A percentile compares a stretch with the other conserved stretches of the same genome.
Conservation (phyloP, 2,797 vertebrate genomes). For the Oophaga sylvatica region DNA sequence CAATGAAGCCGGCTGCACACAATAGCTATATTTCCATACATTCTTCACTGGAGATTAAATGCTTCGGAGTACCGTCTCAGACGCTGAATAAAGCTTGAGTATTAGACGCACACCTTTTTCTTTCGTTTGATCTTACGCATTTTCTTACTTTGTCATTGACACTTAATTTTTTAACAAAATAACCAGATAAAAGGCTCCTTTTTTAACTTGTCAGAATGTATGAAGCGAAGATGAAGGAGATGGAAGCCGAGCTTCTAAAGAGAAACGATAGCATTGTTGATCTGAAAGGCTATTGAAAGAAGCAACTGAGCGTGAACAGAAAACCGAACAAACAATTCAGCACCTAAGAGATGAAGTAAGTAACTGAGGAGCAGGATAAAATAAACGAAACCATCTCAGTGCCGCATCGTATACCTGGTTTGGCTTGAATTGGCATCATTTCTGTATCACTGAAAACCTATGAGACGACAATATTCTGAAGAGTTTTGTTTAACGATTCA, state of each 20-base stretch:
- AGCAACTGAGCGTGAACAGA: slow-evolving; percentile 77
- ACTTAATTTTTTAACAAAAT: slow-evolving; percentile 28
- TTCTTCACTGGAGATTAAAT: neutral
- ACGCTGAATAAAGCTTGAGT: neutral
- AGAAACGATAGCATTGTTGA: slow-evolving; percentile 80
- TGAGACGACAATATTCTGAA: neutral
- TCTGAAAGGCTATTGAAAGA: slow-evolving; percentile 80
- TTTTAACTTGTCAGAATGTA: slow-evolving; percentile 79
- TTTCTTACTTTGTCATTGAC: neutral
- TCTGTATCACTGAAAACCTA: neutral
- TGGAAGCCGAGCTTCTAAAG: slow-evolving; percentile 83
- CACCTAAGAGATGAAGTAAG: slow-evolving; percentile 84
- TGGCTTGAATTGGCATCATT: neutral
- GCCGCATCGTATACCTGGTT: neutral
- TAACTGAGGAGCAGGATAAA: slow-evolving; percentile 36
- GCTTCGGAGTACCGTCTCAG: neutral
- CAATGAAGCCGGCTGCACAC: neutral
- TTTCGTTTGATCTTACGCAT: neutral
- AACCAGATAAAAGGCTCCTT: slow-evolving; percentile 28
- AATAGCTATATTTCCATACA: slow-evolving; percentile 7
- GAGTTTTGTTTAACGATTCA: neutral
- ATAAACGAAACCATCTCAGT: neutral
- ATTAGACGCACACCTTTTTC: neutral
- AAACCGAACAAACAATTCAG: slow-evolving; percentile 69
- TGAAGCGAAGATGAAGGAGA: slow-evolving; percentile 87